Evolutionary conservation across 2,113 vertebrate species (phyloP).

Genomic region (Monopterus albus): DNA sequence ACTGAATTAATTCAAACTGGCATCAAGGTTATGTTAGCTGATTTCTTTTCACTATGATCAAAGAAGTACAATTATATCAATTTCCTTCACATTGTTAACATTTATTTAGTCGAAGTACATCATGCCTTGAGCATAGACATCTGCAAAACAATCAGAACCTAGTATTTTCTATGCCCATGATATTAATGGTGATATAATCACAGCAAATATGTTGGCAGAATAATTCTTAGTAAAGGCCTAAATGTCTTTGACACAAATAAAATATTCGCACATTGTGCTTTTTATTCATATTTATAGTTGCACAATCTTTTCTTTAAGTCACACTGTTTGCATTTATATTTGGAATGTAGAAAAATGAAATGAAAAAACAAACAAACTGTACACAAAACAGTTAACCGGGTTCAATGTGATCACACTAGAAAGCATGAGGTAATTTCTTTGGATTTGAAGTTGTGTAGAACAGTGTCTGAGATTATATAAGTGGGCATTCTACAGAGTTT

Average conservation of each 20-base stretch:
- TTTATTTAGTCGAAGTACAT: too few species aligned
- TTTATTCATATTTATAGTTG: constrained; percentile 8
- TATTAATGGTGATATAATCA: too few species aligned
- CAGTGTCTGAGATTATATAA: constrained; percentile 46
- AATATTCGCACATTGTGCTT: not conserved
- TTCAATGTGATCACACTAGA: constrained; percentile 17
- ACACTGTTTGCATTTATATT: constrained; percentile 7
- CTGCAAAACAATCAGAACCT: not conserved
- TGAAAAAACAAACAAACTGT: not conserved
- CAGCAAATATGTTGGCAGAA: not conserved
- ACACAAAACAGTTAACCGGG: constrained; percentile 13
- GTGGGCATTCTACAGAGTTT: constrained; percentile 76
- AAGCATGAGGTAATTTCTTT: constrained; percentile 45
- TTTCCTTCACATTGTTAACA: not conserved
- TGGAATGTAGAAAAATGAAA: not conserved
- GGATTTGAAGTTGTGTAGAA: constrained; percentile 56
- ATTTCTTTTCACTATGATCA: not conserved
- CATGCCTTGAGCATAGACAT: not conserved
- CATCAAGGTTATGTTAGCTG: not conserved
- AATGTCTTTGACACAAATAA: constrained; percentile 14
- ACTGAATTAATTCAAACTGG: not conserved
- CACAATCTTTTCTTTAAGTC: constrained; percentile 4
- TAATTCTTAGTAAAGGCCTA: not conserved
- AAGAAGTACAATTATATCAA: too few species aligned
- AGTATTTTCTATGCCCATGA: not conserved